A percentile compares a stretch with the other conserved stretches of the same genome.
These are phyloP conservation scores for Myotis pilosus DNA, from an alignment of 2,797 vertebrate species.

Conservation along the genomic window DNA sequence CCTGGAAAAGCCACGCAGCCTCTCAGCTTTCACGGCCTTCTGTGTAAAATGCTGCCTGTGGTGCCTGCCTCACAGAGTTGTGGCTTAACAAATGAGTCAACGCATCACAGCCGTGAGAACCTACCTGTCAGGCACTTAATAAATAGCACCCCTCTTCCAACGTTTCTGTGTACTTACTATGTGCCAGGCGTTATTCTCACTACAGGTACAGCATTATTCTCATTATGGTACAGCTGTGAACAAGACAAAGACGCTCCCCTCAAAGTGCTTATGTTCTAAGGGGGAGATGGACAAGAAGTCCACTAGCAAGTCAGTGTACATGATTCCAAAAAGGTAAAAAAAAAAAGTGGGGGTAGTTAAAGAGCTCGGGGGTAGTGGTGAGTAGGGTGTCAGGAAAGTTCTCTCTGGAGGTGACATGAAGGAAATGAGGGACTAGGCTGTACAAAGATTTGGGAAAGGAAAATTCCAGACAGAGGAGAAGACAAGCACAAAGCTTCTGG, in stretches of 20 bases:
- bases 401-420: not conserved
- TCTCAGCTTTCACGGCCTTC: not conserved
- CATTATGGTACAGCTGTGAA: not conserved
- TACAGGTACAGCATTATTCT: not conserved
- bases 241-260: not conserved
- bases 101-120: not conserved
- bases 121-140: not conserved
- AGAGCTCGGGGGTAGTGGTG: not conserved
- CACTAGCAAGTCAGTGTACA: not conserved
- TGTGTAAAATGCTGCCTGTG: not conserved
- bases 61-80: not conserved
- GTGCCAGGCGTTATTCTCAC: accelerated
- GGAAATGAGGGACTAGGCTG: not conserved
- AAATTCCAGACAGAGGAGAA: not conserved
- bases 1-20: not conserved
- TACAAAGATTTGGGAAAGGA: not conserved
- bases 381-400: not conserved
- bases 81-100: not conserved
- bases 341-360: not conserved
- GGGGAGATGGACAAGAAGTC: not conserved
- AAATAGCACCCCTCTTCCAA: not conserved
- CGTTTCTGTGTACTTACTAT: not conserved
- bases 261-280: not conserved
- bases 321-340: not conserved
- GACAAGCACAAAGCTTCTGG: not conserved